Evolutionary conservation across 2,888 invertebrate species (phyloP), one percentile per base, ranked within the genome.

Genomic region (Galerucella pusilla): DNA sequence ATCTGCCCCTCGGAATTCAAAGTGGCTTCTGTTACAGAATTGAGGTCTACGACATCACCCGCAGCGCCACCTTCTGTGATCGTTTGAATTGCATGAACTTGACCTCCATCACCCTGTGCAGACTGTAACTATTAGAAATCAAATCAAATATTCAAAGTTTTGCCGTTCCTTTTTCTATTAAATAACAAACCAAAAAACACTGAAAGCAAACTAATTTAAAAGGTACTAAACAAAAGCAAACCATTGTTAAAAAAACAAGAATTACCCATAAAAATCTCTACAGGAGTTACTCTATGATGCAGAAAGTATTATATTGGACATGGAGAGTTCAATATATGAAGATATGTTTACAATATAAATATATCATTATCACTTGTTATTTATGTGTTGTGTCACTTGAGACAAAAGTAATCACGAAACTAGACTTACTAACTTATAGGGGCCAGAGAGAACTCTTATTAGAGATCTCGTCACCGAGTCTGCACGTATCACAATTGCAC

Each of bases 1-100:
- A 98, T 93, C 89, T 97, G 97, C 10, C 97, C 97, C 87, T 97
- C 97, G 86, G 95, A 96, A 86, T 94, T 95, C 82, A 97, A 91
- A 74, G 96, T 94, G 78, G 97, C 96, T 88, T 97, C 96, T n/a
- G 96, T 94, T 49, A 96, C 93, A 20, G 93, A 93, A 88, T 94
- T 94, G 83, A 97, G 91, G 88, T 97, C 97, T 59, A 97, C 95
- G 59, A 95, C 93, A 85, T 96, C 94, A 65, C 94, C 92, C 83
- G 93, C 93, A 25, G 91, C 91, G 83, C 94, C 93, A n/a, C 93
- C 92, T 86, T 94, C 94, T 28, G 93, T 90, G 83, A 96, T 89
- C 72, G 94, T 91, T 88, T 94, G 94, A 79, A 94, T 93, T 79
- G 91, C 90, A 84, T 91, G 91, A 45, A 90, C 90, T 64, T 89